phyloP scores from a whole-genome alignment of 2,797 vertebrate genomes.

The Etheostoma perlongum region DNA sequence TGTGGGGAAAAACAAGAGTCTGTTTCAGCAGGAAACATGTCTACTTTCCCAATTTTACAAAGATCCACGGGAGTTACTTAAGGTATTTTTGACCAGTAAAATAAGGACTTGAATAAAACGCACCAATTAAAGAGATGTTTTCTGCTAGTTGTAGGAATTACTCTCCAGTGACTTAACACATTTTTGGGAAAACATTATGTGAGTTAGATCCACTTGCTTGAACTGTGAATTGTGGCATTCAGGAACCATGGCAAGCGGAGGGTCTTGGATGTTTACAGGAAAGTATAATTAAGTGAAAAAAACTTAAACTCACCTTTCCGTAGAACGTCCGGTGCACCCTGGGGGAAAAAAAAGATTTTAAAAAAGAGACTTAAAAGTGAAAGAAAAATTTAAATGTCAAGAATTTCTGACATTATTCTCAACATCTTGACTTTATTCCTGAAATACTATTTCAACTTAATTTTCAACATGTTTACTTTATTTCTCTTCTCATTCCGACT shows the following conservation, averaged over 20 bases:
- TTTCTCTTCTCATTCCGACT: too few relatives aligned
- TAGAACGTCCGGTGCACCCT: slow-evolving; percentile 68
- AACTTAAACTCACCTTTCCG: slow-evolving; percentile 78
- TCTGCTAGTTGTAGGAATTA: neutral
- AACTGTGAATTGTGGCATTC: slow-evolving; percentile 73
- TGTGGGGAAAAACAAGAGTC: slow-evolving; percentile 55
- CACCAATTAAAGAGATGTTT: slow-evolving; percentile 27
- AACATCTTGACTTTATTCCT: too few relatives aligned
- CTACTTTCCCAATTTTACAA: slow-evolving; percentile 8
- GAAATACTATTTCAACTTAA: too few relatives aligned
- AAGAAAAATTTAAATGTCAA: too few relatives aligned
- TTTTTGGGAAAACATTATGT: neutral
- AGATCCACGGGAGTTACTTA: neutral
- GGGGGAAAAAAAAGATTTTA: neutral
- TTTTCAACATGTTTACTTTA: too few relatives aligned
- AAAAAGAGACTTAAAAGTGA: too few relatives aligned
- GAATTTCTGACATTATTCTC: too few relatives aligned
- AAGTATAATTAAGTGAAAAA: neutral
- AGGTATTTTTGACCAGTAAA: neutral
- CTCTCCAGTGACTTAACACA: neutral
- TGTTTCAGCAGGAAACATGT: slow-evolving; percentile 32
- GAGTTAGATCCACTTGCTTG: slow-evolving; percentile 37
- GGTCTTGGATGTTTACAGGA: neutral
- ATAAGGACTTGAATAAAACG: neutral
- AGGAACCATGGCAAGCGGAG: neutral